These are phyloP conservation scores for Trachelus tabidus DNA, from an alignment of 2,888 invertebrate species.

Conservation along the genomic window DNA sequence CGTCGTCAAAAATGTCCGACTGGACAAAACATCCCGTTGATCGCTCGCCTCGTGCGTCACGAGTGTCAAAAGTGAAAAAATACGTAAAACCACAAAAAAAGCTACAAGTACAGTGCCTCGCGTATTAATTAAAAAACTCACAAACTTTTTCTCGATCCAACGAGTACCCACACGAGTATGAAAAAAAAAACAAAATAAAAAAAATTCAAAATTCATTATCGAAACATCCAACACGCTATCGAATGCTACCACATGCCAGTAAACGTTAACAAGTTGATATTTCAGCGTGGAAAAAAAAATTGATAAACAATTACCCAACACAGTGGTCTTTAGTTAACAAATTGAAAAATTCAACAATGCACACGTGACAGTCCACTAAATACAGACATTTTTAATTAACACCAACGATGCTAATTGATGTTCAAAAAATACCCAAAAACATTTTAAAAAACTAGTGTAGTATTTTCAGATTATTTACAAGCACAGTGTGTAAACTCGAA, in stretches of 20 bases:
- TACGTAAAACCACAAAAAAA: neutral
- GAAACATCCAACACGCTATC: neutral
- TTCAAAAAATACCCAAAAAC: neutral
- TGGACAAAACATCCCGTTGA: neutral
- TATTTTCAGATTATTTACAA: neutral
- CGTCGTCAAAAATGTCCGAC: neutral
- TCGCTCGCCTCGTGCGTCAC: neutral
- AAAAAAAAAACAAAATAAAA: neutral
- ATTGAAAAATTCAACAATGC: neutral
- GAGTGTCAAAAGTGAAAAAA: neutral
- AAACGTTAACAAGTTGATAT: neutral
- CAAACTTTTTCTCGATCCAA: neutral
- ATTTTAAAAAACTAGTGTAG: neutral
- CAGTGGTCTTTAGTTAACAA: neutral
- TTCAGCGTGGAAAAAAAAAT: neutral
- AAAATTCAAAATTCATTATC: neutral
- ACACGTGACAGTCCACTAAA: neutral
- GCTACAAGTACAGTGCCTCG: neutral
- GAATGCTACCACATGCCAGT: neutral
- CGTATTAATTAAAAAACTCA: neutral
- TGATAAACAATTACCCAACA: too few species aligned
- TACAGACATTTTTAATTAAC: neutral
- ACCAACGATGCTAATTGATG: neutral
- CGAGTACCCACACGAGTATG: neutral
- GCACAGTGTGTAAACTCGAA: neutral